Evolutionary conservation across 2,113 vertebrate species (phyloP).

Genomic region (Eptatretus burgeri): DNA sequence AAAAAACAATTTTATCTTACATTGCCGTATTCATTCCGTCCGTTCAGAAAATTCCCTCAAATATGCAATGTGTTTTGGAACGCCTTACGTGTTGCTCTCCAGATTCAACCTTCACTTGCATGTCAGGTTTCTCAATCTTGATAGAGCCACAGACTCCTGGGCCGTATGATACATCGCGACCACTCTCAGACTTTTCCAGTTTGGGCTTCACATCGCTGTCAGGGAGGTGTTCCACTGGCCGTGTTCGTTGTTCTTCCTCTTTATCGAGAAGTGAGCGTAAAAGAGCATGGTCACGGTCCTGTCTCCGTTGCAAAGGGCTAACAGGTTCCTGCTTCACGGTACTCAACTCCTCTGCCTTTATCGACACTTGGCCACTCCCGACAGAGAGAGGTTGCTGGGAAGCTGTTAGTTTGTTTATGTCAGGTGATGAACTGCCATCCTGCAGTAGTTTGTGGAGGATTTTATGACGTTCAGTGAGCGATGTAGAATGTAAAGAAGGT

Average conservation of each 20-base stretch:
- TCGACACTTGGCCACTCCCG: slow-evolving; percentile 46
- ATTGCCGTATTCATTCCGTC: no score
- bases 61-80: no score
- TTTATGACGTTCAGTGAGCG: slow-evolving; percentile 76
- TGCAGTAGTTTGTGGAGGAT: slow-evolving; percentile 87
- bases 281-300: slow-evolving; percentile 56
- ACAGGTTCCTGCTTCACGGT: slow-evolving; percentile 16
- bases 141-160: no score
- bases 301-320: slow-evolving; percentile 60
- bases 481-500: slow-evolving; percentile 18
- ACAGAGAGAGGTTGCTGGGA: slow-evolving; percentile 7
- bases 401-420: slow-evolving; percentile 80
- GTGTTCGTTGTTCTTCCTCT: slow-evolving; percentile 46
- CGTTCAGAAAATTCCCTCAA: no score
- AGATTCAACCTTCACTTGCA: no score
- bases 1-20: no score
- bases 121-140: no score
- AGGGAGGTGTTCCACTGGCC: not conserved
- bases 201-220: no score
- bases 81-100: no score
- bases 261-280: slow-evolving; percentile 67
- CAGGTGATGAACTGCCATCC: slow-evolving; percentile 79
- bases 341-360: slow-evolving; percentile 18
- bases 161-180: no score
- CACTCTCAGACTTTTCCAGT: no score